A percentile compares a stretch with the other conserved stretches of the same genome.
These are phyloP conservation scores for Ctenodactylus gundi DNA, from an alignment of 2,113 vertebrate species.

Conservation along the genomic window DNA sequence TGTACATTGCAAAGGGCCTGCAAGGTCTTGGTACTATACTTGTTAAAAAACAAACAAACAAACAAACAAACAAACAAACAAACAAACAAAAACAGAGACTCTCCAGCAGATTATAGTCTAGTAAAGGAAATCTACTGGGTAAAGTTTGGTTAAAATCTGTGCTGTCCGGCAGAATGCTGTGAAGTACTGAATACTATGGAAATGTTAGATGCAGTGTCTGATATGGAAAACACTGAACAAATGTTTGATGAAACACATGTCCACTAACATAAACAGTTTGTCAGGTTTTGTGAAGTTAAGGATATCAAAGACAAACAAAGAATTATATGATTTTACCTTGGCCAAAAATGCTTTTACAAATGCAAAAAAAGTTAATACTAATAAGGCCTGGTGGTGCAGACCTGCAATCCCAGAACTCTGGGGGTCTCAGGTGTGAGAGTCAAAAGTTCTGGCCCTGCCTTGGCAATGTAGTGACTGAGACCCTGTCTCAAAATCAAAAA, in stretches of 20 bases:
- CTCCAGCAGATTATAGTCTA: background rate
- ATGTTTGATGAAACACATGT: background rate
- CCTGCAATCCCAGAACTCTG: no score
- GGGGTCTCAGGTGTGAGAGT: no score
- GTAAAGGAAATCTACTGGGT: background rate
- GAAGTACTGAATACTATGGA: background rate
- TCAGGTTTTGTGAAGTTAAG: background rate
- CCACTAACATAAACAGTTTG: background rate
- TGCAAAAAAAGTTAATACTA: background rate
- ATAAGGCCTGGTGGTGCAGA: no score
- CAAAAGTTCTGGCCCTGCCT: no score
- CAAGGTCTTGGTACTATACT: background rate
- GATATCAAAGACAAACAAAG: background rate
- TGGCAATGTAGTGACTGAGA: no score
- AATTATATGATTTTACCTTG: background rate
- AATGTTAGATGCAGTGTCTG: background rate
- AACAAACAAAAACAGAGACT: background rate
- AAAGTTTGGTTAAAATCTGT: background rate
- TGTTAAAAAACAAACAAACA: background rate
- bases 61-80: background rate
- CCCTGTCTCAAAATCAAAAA: no score
- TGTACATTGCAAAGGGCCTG: background rate
- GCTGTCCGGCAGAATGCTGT: background rate
- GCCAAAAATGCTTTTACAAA: slow-evolving; percentile 6
- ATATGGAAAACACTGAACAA: background rate